Evolutionary conservation across 1,140 invertebrate species (phyloP).

Genomic region (Conus ventricosus): DNA sequence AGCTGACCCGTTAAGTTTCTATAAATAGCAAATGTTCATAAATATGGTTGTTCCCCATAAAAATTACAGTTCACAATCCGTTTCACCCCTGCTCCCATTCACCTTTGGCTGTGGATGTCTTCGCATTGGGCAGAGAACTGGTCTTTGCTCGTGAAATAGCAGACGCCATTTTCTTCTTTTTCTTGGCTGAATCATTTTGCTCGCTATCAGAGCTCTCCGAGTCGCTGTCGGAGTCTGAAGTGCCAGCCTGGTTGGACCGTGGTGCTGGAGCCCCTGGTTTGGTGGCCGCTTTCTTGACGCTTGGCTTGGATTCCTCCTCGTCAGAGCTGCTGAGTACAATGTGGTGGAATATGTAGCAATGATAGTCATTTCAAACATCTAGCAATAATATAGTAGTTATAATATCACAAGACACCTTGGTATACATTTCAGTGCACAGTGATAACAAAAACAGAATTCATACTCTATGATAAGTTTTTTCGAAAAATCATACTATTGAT

Average conservation of each 20-base stretch:
- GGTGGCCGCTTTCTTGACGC: constrained; percentile 18
- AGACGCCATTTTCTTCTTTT: constrained; percentile 31
- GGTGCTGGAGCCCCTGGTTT: neutral
- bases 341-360: too few relatives aligned
- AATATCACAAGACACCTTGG: too few relatives aligned
- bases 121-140: neutral
- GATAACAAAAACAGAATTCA: too few relatives aligned
- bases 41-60: too few relatives aligned
- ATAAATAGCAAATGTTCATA: too few relatives aligned
- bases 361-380: too few relatives aligned
- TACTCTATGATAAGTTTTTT: too few relatives aligned
- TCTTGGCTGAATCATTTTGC: constrained; percentile 26
- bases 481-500: too few relatives aligned
- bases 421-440: too few relatives aligned
- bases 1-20: too few relatives aligned
- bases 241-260: constrained; percentile 29
- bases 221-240: constrained; percentile 45
- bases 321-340: neutral
- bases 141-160: constrained; percentile 35
- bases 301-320: constrained; percentile 12
- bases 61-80: too few relatives aligned
- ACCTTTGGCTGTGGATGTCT: constrained; percentile 19
- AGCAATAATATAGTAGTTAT: too few relatives aligned
- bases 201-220: constrained; percentile 44
- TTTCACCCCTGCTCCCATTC: neutral